Conservation (phyloP, 53 echinoderm and acorn worm species). For the Zoroaster sp. region DNA sequence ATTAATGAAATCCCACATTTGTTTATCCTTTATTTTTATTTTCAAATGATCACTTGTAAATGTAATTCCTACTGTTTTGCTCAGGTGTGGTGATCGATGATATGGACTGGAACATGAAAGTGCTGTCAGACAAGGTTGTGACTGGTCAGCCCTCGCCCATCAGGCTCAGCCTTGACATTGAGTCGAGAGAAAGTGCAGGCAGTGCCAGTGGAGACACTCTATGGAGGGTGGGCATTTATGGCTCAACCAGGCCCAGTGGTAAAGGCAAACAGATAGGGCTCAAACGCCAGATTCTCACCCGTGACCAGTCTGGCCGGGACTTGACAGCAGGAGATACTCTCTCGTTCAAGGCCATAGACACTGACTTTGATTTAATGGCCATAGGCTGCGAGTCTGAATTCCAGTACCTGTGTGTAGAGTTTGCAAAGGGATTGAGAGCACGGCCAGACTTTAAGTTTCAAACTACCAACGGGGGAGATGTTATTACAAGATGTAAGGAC, state of each 20-base stretch:
- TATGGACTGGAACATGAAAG: constrained; percentile 73
- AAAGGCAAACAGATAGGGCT: constrained; percentile 65
- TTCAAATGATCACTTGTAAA: not conserved
- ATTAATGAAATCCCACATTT: no score
- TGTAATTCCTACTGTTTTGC: not conserved
- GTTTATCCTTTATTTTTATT: not conserved
- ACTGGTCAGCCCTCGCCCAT: constrained; percentile 61
- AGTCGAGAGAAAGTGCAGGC: constrained; percentile 45
- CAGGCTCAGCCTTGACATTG: constrained; percentile 27
- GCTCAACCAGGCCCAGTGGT: constrained; percentile 63
- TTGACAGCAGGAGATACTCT: constrained; percentile 64
- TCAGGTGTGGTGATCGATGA: constrained; percentile 77
- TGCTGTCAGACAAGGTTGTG: constrained; percentile 53
- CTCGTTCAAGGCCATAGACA: constrained; percentile 50
- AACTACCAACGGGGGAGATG: constrained; percentile 30
- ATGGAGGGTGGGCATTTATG: constrained; percentile 82
- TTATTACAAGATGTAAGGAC: constrained; percentile 70
- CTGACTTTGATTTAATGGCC: constrained; percentile 76
- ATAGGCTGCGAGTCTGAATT: constrained; percentile 81
- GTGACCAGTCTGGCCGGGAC: constrained; percentile 53
- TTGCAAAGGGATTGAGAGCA: constrained; percentile 76
- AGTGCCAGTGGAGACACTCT: constrained; percentile 68
- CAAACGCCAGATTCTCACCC: constrained; percentile 69
- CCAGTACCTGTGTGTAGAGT: constrained; percentile 82
- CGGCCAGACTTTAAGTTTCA: constrained; percentile 83